These are phyloP conservation scores for Crotalus tigris DNA, from an alignment of 2,113 vertebrate genomes.

Conservation along the genomic window DNA sequence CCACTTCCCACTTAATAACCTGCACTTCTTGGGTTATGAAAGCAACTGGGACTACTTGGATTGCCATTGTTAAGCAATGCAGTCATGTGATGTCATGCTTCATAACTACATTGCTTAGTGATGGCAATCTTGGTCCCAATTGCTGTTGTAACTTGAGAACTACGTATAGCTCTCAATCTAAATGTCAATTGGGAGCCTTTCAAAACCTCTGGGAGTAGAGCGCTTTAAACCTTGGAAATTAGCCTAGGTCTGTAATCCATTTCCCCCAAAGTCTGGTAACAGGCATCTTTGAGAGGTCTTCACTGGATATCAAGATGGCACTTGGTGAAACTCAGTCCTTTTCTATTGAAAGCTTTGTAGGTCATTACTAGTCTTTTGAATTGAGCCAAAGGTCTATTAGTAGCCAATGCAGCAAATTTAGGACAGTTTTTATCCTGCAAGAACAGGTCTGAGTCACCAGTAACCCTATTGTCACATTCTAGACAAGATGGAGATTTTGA, in stretches of 20 bases:
- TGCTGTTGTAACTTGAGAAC: too few species aligned
- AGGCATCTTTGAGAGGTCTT: background rate
- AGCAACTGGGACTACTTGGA: too few species aligned
- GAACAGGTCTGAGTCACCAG: too few species aligned
- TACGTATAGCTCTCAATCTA: background rate
- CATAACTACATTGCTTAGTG: too few species aligned
- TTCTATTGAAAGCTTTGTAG: background rate
- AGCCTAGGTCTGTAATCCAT: background rate
- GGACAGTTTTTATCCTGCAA: too few species aligned
- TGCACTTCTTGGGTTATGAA: too few species aligned
- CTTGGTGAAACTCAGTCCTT: background rate
- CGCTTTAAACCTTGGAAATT: background rate
- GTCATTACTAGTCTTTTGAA: background rate
- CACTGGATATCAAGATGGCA: background rate
- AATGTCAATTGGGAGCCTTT: background rate
- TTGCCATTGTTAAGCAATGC: too few species aligned
- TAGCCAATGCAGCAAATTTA: background rate
- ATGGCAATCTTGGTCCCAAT: too few species aligned
- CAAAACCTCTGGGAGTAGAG: background rate
- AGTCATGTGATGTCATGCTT: too few species aligned
- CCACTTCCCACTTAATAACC: too few species aligned
- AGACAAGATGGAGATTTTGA: background rate
- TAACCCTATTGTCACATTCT: background rate
- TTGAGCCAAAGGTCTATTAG: background rate
- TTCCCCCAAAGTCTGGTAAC: background rate